Evolutionary conservation across 1,140 invertebrate genomes (phyloP).

Genomic region (Drosophila kanapiae): DNA sequence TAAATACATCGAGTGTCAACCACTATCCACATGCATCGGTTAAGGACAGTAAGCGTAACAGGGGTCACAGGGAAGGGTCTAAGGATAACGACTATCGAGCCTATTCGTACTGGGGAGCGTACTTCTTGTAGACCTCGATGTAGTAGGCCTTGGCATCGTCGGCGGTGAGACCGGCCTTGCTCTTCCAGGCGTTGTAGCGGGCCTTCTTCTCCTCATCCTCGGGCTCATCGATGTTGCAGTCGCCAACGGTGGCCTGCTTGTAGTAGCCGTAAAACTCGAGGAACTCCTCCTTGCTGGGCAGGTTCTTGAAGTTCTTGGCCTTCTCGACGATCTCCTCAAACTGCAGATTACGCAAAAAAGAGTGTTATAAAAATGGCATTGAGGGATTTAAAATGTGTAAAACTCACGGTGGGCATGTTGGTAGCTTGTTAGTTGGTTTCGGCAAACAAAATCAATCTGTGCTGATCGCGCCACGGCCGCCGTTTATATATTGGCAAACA

Average conservation of each 20-base stretch:
- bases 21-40: slow-evolving; percentile 20
- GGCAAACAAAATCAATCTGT: slow-evolving; percentile 69
- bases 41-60: background rate
- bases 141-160: slow-evolving; percentile 95
- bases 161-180: slow-evolving; percentile 91
- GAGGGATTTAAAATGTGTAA: background rate
- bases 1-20: slow-evolving; percentile 43
- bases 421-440: slow-evolving; percentile 39
- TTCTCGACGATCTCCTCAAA: slow-evolving; percentile 87
- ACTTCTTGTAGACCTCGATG: slow-evolving; percentile 90
- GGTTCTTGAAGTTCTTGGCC: slow-evolving; percentile 91
- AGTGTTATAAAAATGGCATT: background rate
- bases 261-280: slow-evolving; percentile 94
- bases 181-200: slow-evolving; percentile 97
- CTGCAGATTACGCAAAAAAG: slow-evolving; percentile 9
- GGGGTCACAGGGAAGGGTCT: slow-evolving; percentile 2
- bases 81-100: slow-evolving; percentile 14
- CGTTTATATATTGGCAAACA: slow-evolving; percentile 67
- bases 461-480: slow-evolving; percentile 13
- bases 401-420: slow-evolving; percentile 78
- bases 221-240: slow-evolving; percentile 93
- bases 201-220: slow-evolving; percentile 97
- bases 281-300: slow-evolving; percentile 93
- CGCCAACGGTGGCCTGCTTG: slow-evolving; percentile 96
- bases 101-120: slow-evolving; percentile 86